phyloP scores from a whole-genome alignment of 2,797 vertebrate species.

The Nyctibius grandis region DNA sequence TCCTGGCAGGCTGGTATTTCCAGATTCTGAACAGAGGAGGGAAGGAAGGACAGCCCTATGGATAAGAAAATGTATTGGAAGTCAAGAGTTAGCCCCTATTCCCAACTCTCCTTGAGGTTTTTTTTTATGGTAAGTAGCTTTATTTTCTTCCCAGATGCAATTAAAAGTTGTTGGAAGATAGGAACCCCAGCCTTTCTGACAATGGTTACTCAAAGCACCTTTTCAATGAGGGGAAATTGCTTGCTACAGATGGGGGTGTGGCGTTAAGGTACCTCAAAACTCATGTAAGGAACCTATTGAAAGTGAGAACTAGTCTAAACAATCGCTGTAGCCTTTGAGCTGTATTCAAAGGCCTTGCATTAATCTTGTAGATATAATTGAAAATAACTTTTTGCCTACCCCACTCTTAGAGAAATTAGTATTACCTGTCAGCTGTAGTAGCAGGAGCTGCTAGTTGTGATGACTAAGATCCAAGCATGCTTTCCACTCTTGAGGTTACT shows the following conservation, averaged over 20 bases:
- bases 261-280: neutral
- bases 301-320: neutral
- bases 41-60: neutral
- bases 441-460: neutral
- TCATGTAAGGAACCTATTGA: neutral
- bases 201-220: neutral
- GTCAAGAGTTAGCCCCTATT: neutral
- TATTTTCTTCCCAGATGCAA: neutral
- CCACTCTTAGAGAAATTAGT: neutral
- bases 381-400: neutral
- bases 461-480: neutral
- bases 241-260: neutral
- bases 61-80: neutral
- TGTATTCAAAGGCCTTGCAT: neutral
- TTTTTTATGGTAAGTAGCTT: neutral
- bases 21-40: neutral
- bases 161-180: neutral
- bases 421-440: neutral
- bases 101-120: neutral
- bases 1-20: neutral
- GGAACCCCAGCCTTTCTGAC: neutral
- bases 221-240: neutral
- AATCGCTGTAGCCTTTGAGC: neutral
- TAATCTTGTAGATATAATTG: neutral
- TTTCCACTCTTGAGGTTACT: rapidly evolving